Base-by-base conservation (phyloP, 2,797 vertebrate genomes). In the Mormyrus hasselquistii region DNA sequence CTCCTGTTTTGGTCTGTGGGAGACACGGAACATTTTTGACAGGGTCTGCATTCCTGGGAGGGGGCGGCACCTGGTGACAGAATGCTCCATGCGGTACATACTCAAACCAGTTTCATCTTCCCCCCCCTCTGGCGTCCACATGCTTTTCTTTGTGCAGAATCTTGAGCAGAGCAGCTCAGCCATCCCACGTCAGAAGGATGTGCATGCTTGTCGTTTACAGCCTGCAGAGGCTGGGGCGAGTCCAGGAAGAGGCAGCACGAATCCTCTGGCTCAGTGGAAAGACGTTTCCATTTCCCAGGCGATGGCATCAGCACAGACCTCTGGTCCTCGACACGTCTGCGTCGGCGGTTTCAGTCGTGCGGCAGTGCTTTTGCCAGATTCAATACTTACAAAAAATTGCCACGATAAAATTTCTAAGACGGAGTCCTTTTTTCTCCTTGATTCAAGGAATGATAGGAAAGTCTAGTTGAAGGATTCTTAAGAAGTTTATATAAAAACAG, bases 381-480 rank as follows among this genome's bases (percentile, higher is more conserved):
- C 47, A 52, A 34, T 59, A 89, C 89, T 92, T 89, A 86, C 90
- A 93, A 89, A 91, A 91, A 88, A 88, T 65, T 91, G 93, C 95
- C 93, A 95, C 94, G 90, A 93, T 90, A 93, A 92, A 82, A 92
- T 92, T 94, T 95, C 95, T 96, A 93, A 94, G 95, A 92, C 90
- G 94, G 94, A 96, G 94, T 96, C 96, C 95, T 92, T 94, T 92
- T 93, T 96, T 96, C 94, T 99, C 98, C 98, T 99, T 99, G 98
- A 99, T 99, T 99, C 98, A 99, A 99, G 98, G 98, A 98, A 98
- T 95, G 94, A 94, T 93, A 95, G 94, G 96, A 95, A 73, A 94
- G 94, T 95, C 95, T 97, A 94, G 96, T 95, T 92, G 94, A 95
- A 96, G 95, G 92, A 94, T 95, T 94, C 94, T 94, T 94, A 90